These are phyloP conservation scores for Crepidodera aurea DNA, from an alignment of 2,888 invertebrate genomes.

Conservation along the genomic window DNA sequence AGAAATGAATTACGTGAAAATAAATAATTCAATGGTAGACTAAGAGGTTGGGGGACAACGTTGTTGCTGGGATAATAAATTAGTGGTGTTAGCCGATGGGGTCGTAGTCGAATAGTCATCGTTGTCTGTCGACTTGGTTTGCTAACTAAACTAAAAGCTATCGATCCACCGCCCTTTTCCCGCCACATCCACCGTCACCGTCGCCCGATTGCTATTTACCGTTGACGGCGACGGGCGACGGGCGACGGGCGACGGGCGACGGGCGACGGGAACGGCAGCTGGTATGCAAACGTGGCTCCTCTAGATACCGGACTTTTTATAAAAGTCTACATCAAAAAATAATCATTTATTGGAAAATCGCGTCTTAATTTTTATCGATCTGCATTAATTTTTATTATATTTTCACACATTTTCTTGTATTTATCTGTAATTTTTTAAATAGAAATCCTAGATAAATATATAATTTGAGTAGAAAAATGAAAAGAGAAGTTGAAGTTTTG, in stretches of 20 bases:
- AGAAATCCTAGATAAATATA: no score
- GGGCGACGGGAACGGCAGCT: background rate
- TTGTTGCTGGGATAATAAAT: background rate
- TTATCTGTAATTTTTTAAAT: no score
- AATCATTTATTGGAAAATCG: no score
- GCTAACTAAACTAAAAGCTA: slow-evolving; percentile 33
- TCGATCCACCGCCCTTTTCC: slow-evolving; percentile 9
- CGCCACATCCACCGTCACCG: background rate
- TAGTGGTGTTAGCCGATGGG: background rate
- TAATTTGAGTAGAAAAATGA: no score
- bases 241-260: background rate
- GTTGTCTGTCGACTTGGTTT: background rate
- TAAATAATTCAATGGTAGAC: background rate
- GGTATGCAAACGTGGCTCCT: no score
- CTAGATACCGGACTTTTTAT: no score
- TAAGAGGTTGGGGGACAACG: background rate
- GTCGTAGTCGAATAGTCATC: background rate
- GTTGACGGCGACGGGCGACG: slow-evolving; percentile 1
- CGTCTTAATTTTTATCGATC: no score
- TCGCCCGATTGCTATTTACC: slow-evolving; percentile 26
- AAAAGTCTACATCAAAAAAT: no score
- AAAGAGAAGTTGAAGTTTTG: no score
- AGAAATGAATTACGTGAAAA: background rate
- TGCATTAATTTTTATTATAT: no score
- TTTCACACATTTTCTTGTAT: no score